phyloP scores from a whole-genome alignment of 2,888 invertebrate genomes.

The Drymonia ruficornis region DNA sequence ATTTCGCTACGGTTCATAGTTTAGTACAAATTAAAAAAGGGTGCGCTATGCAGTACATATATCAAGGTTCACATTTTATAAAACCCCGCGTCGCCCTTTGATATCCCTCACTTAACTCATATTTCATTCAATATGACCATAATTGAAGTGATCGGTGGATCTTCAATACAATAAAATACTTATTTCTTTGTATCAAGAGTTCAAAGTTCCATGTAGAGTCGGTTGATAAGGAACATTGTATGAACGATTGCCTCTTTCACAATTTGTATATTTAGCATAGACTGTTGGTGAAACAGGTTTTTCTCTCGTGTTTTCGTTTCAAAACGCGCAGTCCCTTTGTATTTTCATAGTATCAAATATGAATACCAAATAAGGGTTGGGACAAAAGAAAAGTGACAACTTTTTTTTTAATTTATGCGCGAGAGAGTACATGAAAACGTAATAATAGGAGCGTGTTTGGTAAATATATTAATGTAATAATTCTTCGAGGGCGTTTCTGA shows the following conservation, averaged over 20 bases:
- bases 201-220: slow-evolving; percentile 56
- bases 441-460: slow-evolving; percentile 83
- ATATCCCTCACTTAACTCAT: slow-evolving; percentile 84
- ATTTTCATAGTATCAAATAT: slow-evolving; percentile 82
- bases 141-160: slow-evolving; percentile 73
- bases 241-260: slow-evolving; percentile 83
- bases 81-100: slow-evolving; percentile 79
- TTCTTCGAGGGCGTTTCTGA: slow-evolving; percentile 71
- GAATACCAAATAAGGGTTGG: slow-evolving; percentile 84
- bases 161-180: slow-evolving; percentile 65
- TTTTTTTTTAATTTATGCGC: slow-evolving; percentile 80
- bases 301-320: slow-evolving; percentile 75
- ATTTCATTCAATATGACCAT: slow-evolving; percentile 83
- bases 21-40: slow-evolving; percentile 82
- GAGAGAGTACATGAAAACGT: slow-evolving; percentile 83
- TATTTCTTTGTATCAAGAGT: slow-evolving; percentile 61
- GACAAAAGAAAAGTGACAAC: slow-evolving; percentile 82
- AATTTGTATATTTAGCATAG: slow-evolving; percentile 83
- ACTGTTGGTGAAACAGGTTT: slow-evolving; percentile 80
- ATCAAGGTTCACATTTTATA: slow-evolving; percentile 81
- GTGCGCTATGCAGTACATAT: slow-evolving; percentile 75
- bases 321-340: slow-evolving; percentile 79
- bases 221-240: slow-evolving; percentile 66
- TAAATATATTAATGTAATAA: slow-evolving; percentile 83
- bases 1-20: slow-evolving; percentile 75